Evolutionary conservation across 2,888 invertebrate genomes (phyloP).

Genomic region (Brassicogethes aeneus): DNA sequence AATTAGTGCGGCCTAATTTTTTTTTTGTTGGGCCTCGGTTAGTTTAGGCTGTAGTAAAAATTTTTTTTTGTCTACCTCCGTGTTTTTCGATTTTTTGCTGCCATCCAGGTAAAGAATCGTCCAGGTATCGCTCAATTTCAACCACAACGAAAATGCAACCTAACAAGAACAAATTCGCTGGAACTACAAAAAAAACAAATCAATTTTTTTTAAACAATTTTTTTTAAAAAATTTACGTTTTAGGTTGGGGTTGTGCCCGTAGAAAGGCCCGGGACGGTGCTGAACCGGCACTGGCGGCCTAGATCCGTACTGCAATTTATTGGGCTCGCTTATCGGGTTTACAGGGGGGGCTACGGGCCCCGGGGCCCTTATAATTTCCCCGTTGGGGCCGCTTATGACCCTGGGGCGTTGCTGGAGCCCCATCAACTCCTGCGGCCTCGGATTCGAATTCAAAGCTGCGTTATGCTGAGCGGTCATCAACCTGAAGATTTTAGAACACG

Average conservation of each 20-base stretch:
- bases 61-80: constrained; percentile 33
- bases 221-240: constrained; percentile 42
- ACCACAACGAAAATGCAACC: constrained; percentile 81
- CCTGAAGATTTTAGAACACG: too few relatives aligned
- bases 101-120: constrained; percentile 35
- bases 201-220: not conserved
- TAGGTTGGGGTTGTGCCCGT: constrained; percentile 87
- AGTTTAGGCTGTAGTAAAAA: too few relatives aligned
- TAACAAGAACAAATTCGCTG: constrained; percentile 79
- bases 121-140: constrained; percentile 34
- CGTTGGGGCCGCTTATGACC: constrained; percentile 39
- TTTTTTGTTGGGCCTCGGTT: not conserved
- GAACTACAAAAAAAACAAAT: constrained; percentile 41
- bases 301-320: constrained; percentile 40
- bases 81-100: constrained; percentile 37
- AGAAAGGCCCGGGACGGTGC: constrained; percentile 58
- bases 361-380: constrained; percentile 38
- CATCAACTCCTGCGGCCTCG: constrained; percentile 44
- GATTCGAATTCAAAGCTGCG: constrained; percentile 47
- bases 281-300: constrained; percentile 43
- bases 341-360: constrained; percentile 43
- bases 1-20: not conserved
- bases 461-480: constrained; percentile 80
- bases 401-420: constrained; percentile 47
- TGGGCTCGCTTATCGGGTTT: constrained; percentile 34